These are phyloP conservation scores for Misgurnus anguillicaudatus DNA, from an alignment of 2,113 vertebrate genomes.

Conservation along the genomic window DNA sequence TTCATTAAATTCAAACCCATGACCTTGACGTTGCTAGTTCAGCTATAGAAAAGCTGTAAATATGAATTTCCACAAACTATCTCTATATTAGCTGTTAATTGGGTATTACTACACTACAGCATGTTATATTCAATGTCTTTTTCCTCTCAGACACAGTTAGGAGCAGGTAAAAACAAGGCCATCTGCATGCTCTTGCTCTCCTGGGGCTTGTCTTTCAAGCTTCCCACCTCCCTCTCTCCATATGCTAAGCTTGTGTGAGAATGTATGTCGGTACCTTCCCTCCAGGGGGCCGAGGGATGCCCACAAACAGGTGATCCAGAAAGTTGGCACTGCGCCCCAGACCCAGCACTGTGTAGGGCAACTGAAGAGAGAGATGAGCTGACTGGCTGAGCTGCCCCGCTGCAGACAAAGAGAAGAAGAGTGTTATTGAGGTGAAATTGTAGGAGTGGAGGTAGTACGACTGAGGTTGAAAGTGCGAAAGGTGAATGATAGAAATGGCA, in stretches of 20 bases:
- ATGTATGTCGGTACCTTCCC: constrained; percentile 75
- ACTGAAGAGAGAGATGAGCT: constrained; percentile 90
- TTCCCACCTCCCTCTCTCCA: constrained; percentile 15
- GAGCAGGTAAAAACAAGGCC: constrained; percentile 17
- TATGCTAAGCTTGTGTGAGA: constrained; percentile 13
- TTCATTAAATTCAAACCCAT: too few species aligned
- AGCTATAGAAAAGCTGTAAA: too few species aligned
- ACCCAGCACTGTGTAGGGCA: constrained; percentile 94
- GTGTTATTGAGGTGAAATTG: background rate
- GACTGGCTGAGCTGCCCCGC: constrained; percentile 97
- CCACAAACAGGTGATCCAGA: constrained; percentile 92
- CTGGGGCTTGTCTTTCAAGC: constrained; percentile 13
- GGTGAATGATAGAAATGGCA: constrained; percentile 6
- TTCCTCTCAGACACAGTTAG: background rate
- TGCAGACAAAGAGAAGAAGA: constrained; percentile 60
- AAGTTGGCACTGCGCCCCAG: constrained; percentile 96
- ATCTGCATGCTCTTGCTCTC: constrained; percentile 27
- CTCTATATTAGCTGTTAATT: background rate
- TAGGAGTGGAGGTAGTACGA: constrained; percentile 5
- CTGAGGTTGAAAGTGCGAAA: constrained; percentile 23
- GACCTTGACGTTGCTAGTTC: too few species aligned
- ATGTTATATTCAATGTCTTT: background rate
- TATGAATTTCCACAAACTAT: background rate
- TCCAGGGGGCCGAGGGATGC: constrained; percentile 86
- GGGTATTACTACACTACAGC: background rate